Evolutionary conservation across 2,888 invertebrate genomes (phyloP), one percentile per base, ranked within the genome.

Genomic region (Aporophyla lueneburgensis): DNA sequence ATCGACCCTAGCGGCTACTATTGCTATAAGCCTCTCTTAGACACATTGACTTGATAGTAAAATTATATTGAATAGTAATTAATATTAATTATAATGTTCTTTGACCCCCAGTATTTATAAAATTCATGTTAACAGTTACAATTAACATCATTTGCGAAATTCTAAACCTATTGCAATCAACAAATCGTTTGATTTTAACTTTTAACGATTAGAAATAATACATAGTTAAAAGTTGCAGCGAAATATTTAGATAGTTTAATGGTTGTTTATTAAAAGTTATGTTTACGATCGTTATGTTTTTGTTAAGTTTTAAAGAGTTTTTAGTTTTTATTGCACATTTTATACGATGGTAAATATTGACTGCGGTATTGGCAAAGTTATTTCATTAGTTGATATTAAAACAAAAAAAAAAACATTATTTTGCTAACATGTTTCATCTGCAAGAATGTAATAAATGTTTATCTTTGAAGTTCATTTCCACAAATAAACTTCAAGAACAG

Each of bases 161-260:
- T 49, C 7, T 0, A 63, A 49, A 80, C 19, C 33, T 3, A 67
- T 24, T 56, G 65, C 14, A 24, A 53, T 61, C 21, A 61, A 59
- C 16, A 12, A 54, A 69, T n/a, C 16, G 21, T 56, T 66, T 54
- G 12, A 58, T 71, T 59, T 51, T 2, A 76, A 71, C 46, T 67
- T 67, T 46, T 24, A 71, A 54, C 10, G 62, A 33, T 61, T 43
- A 27, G 49, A 40, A 59, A 63, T 71, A 16, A 51, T 49, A 43
- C 10, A 54, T 49, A 5, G 19, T 10, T 46, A 27, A 14, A n/a
- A 80, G 4, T 54, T 66, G 21, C 33, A 71, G 27, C 24, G 9
- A 24, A 68, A 43, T 59, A 24, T 66, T 82, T 71, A 24, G 33
- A 33, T 54, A 49, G 5, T 71, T 76, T 33, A 49, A 68, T 77